Conservation (phyloP, 2,113 vertebrate species). For the Recurvirostra avosetta region DNA sequence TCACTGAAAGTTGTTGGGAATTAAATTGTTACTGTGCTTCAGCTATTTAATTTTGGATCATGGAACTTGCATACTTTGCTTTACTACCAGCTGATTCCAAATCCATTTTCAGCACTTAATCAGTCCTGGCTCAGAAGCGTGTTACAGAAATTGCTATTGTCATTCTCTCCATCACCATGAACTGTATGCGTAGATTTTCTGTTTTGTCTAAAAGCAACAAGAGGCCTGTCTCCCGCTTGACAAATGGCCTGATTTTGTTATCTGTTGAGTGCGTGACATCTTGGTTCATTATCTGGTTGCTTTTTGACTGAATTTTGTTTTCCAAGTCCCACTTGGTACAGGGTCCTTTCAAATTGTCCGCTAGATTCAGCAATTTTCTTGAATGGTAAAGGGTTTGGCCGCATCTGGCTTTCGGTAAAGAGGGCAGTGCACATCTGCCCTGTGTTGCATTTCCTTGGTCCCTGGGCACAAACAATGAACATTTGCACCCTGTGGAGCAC, state of each 20-base stretch:
- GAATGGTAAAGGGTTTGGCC: background rate
- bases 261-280: background rate
- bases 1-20: background rate
- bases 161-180: background rate
- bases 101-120: background rate
- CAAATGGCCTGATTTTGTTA: background rate
- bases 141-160: background rate
- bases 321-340: background rate
- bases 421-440: background rate
- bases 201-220: background rate
- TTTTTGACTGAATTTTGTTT: background rate
- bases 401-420: background rate
- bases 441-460: background rate
- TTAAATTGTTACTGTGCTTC: background rate
- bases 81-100: constrained; percentile 8
- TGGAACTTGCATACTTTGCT: background rate
- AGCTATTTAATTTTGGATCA: constrained; percentile 14
- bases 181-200: background rate
- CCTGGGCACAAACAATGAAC: background rate
- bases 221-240: background rate
- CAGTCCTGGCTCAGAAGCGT: background rate
- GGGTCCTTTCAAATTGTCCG: background rate
- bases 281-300: background rate
- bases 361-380: background rate
- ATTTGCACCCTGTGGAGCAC: background rate